Evolutionary conservation across 2,888 invertebrate species (phyloP).

Genomic region (Ophioninae sp.): DNA sequence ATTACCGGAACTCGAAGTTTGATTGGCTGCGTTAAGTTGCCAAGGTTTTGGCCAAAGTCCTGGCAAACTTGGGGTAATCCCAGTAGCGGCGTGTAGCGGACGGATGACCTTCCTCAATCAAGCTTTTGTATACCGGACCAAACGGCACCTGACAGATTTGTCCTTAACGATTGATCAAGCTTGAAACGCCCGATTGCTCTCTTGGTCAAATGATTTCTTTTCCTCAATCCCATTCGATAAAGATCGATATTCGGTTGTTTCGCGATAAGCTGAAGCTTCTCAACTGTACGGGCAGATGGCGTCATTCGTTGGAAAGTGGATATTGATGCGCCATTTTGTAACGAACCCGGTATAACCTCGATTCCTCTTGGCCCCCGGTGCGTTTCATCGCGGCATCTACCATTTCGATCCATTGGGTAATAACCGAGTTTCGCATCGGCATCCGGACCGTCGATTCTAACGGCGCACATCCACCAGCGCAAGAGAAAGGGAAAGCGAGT

Average conservation of each 20-base stretch:
- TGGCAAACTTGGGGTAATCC: conserved; percentile 67
- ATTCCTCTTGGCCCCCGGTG: neutral
- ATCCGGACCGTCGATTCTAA: conserved; percentile 47
- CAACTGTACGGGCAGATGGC: conserved; percentile 3
- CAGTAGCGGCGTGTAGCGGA: conserved; percentile 40
- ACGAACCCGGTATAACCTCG: conserved; percentile 3
- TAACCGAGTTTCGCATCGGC: conserved; percentile 50
- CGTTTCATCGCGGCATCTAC: conserved; percentile 26
- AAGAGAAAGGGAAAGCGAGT: conserved; percentile 27
- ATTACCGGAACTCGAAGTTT: conserved; percentile 79
- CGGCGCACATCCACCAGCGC: conserved; percentile 8
- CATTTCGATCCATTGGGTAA: conserved; percentile 49
- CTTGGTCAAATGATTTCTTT: neutral
- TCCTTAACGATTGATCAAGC: conserved; percentile 33
- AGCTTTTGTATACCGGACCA: conserved; percentile 42
- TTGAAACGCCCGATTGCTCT: conserved; percentile 51
- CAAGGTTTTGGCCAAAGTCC: conserved; percentile 72
- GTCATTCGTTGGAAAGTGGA: conserved; percentile 17
- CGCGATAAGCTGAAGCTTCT: neutral
- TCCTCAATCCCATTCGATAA: neutral
- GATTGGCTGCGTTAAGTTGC: conserved; percentile 79
- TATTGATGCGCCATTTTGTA: conserved; percentile 46
- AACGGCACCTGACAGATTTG: conserved; percentile 55
- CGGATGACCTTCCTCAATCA: conserved; percentile 42
- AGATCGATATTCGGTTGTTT: neutral